A percentile compares a stretch with the other conserved stretches of the same genome.
phyloP scores from a whole-genome alignment of 1,140 invertebrate genomes.

The Apocrypta bakeri region DNA sequence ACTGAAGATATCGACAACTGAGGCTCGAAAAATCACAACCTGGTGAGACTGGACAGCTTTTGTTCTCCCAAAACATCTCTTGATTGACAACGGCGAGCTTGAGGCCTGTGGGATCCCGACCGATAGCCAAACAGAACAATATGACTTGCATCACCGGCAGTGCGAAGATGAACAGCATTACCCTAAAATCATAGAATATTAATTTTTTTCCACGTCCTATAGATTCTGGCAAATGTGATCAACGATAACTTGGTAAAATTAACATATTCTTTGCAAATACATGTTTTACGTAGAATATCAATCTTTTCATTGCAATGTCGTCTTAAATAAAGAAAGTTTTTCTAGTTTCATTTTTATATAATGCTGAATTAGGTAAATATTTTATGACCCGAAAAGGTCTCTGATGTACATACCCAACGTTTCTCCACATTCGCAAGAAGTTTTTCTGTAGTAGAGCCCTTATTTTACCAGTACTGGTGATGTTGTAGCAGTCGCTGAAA shows the following conservation, averaged over 20 bases:
- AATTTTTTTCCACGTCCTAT: background rate
- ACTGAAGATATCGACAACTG: conserved; percentile 84
- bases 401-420: conserved; percentile 82
- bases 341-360: too few relatives aligned
- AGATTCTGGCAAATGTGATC: background rate
- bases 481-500: conserved; percentile 75
- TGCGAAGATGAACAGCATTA: conserved; percentile 94
- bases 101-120: conserved; percentile 89
- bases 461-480: conserved; percentile 82
- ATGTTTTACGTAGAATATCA: background rate
- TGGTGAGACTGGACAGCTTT: conserved; percentile 71
- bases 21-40: conserved; percentile 82
- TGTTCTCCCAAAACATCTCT: conserved; percentile 80
- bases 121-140: conserved; percentile 95
- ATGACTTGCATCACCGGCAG: conserved; percentile 95
- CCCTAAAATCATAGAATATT: conserved; percentile 72
- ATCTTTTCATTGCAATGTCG: background rate
- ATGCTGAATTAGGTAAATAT: too few relatives aligned
- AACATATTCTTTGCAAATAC: background rate
- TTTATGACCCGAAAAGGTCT: too few relatives aligned
- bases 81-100: conserved; percentile 90
- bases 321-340: background rate
- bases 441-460: conserved; percentile 93
- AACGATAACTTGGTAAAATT: background rate
- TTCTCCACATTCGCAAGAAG: conserved; percentile 93